Conservation (phyloP, 2,888 invertebrate species). For the Gisinianus flammeolus region DNA sequence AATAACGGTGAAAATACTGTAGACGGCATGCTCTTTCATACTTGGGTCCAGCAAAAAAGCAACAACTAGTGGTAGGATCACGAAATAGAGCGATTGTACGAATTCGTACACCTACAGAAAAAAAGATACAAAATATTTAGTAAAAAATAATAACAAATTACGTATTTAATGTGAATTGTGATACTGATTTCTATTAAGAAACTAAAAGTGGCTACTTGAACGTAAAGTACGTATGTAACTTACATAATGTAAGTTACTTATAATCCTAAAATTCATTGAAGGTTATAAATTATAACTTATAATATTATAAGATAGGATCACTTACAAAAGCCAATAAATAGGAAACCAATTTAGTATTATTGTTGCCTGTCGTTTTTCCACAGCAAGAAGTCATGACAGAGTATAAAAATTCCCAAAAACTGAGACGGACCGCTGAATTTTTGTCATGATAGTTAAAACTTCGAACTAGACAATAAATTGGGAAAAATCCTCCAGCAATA, state of each 20-base stretch:
- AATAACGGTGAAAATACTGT: neutral
- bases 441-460: neutral
- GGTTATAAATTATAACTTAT: neutral
- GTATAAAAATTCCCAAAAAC: neutral
- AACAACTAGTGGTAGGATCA: neutral
- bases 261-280: too few species aligned
- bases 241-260: slow-evolving; percentile 4
- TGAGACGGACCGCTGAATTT: neutral
- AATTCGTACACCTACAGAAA: slow-evolving; percentile 1
- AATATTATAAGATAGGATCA: neutral
- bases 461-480: slow-evolving; percentile 13
- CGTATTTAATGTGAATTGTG: too few species aligned
- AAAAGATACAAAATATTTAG: neutral
- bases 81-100: neutral
- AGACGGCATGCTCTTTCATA: neutral
- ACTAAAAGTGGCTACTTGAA: neutral
- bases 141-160: neutral
- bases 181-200: too few species aligned
- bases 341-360: neutral
- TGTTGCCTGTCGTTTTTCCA: neutral
- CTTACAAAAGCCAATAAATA: slow-evolving; percentile 13
- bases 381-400: neutral
- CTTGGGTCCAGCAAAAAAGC: neutral
- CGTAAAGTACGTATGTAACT: too few species aligned
- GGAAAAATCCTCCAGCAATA: too few species aligned